A percentile compares a stretch with the other conserved stretches of the same genome.
Conservation (phyloP, 1,140 invertebrate species). For the Bombus picipes region DNA sequence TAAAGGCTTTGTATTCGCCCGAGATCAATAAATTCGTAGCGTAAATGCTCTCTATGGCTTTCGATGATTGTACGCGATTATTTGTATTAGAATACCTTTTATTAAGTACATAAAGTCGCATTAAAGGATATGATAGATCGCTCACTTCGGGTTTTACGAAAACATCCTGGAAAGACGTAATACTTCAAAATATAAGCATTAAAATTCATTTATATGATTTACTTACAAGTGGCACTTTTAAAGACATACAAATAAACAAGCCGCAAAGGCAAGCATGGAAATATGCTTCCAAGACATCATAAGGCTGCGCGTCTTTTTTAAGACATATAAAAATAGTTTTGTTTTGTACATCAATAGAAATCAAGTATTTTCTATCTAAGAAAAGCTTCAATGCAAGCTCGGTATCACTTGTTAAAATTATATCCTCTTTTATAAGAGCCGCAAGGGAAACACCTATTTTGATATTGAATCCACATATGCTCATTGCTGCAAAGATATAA, state of each 20-base stretch:
- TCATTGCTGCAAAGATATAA: constrained; percentile 77
- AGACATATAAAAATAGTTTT: constrained; percentile 82
- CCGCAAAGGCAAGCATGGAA: constrained; percentile 82
- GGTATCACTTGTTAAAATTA: constrained; percentile 73
- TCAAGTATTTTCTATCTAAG: constrained; percentile 80
- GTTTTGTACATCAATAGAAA: constrained; percentile 79
- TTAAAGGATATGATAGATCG: constrained; percentile 58
- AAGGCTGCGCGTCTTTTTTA: constrained; percentile 75
- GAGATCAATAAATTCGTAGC: constrained; percentile 52
- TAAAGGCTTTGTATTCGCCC: constrained; percentile 82
- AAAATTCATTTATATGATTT: neutral
- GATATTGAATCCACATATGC: constrained; percentile 83
- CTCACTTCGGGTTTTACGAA: constrained; percentile 43
- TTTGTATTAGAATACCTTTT: constrained; percentile 65
- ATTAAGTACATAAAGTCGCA: constrained; percentile 59
- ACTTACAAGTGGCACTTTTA: constrained; percentile 58
- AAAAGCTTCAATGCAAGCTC: constrained; percentile 75
- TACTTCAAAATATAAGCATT: neutral
- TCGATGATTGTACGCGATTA: constrained; percentile 27
- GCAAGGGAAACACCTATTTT: constrained; percentile 83
- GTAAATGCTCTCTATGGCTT: constrained; percentile 54
- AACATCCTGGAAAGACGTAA: constrained; percentile 43
- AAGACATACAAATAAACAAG: constrained; percentile 64
- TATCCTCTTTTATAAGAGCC: constrained; percentile 75
- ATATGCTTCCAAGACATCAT: constrained; percentile 83